Percentiles rank a stretch among this genome's conserved stretches.
phyloP scores from a whole-genome alignment of 37 sponge, comb jelly and placozoan genomes.

The Aphrocallistes beatrix region DNA sequence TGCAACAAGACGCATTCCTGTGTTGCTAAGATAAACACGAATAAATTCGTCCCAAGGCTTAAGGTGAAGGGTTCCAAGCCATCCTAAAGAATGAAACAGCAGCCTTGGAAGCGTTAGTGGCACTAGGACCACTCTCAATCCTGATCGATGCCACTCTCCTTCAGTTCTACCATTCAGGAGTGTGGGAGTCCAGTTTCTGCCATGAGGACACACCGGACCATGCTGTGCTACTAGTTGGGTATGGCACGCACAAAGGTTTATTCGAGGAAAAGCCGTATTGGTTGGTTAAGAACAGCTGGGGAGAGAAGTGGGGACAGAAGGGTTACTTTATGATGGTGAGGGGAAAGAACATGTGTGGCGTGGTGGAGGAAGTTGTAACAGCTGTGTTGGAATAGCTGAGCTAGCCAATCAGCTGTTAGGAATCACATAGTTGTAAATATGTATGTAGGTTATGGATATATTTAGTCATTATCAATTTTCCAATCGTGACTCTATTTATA shows the following conservation, averaged over 20 bases:
- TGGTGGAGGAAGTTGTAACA: conserved; percentile 51
- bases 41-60: conserved; percentile 47
- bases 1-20: conserved; percentile 62
- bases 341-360: conserved; percentile 64
- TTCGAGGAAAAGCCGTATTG: conserved; percentile 61
- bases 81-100: conserved; percentile 47
- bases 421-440: too few relatives aligned
- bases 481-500: too few relatives aligned
- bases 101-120: conserved; percentile 32
- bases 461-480: too few relatives aligned
- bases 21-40: conserved; percentile 28
- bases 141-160: conserved; percentile 50
- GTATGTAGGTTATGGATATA: too few relatives aligned
- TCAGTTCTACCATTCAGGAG: conserved; percentile 78
- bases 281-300: conserved; percentile 66
- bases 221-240: conserved; percentile 73
- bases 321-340: conserved; percentile 66
- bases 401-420: neutral
- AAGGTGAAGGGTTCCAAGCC: conserved; percentile 38
- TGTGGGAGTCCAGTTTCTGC: conserved; percentile 55
- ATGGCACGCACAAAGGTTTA: conserved; percentile 49
- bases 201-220: conserved; percentile 36
- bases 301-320: conserved; percentile 56
- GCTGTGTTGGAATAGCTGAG: conserved; percentile 37
- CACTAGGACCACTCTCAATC: conserved; percentile 59